Base-by-base conservation (phyloP, 2,113 vertebrate species). In the Pelmatolapia mariae region DNA sequence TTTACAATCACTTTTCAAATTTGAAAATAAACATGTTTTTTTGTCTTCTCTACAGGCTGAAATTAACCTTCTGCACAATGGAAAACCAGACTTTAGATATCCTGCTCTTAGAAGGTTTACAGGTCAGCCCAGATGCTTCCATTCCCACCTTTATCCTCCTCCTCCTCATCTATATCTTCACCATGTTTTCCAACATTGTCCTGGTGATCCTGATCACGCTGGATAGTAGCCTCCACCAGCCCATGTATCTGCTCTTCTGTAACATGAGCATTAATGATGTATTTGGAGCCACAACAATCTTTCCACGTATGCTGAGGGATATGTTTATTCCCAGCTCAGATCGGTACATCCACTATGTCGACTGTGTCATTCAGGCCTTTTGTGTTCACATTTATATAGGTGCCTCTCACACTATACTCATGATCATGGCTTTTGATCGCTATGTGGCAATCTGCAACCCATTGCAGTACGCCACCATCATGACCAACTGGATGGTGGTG, bases 171-270 rank as follows among this genome's bases (percentile, higher is more conserved):
- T 95, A 95, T 8, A 15, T 94, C 54, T 91, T 95, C 53, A 90
- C 47, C 31, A 40, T 95, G 63, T 26, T 91, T 24, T 89, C 87
- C 4, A 95, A 96, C 66, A 7, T 95, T 1, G 47, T 86, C 61
- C 61, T 96, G 38, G 33, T 96, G 47, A 3, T 89, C 4, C 53
- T 94, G 61, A 94, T 95, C 63, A 53, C 10, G 4, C 16, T 78
- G 4, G 86, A 96, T 18, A 91, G 79, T 22, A 93, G 87, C 71
- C 93, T 96, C 10, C 95, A 95, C 10, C 87, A 95, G 82, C 95
- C 96, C 45, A 96, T 96, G 96, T 95, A 95, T 18, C 85, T 96
- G 31, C 92, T 96, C 3, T 93, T 94, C 83, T 95, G 94, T 19
- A 96, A 95, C 89, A 81, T 96, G 31, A 89, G 93, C 2, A 12